These are phyloP conservation scores for Aplochiton taeniatus DNA, from an alignment of 2,797 vertebrate species.

Conservation along the genomic window DNA sequence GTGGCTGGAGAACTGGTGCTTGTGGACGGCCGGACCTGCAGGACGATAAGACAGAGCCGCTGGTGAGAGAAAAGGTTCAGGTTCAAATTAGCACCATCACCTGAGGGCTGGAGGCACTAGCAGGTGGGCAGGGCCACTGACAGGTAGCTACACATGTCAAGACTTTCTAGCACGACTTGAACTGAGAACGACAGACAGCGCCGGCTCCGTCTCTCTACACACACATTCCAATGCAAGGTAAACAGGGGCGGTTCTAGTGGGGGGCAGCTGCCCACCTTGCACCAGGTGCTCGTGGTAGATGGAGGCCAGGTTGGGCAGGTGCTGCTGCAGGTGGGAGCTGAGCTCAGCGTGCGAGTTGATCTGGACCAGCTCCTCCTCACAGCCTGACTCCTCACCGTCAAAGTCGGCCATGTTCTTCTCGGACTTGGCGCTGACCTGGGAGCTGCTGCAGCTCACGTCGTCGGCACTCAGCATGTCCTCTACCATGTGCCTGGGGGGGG, in stretches of 20 bases:
- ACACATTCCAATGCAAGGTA: too few relatives aligned
- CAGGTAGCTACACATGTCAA: too few relatives aligned
- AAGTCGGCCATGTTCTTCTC: conserved; percentile 99
- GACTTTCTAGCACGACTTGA: too few relatives aligned
- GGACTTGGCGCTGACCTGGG: conserved; percentile 98
- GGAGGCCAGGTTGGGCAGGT: conserved; percentile 96
- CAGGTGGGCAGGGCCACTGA: not conserved
- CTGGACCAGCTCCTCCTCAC: conserved; percentile 96
- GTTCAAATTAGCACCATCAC: not conserved
- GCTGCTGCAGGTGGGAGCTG: conserved; percentile 96
- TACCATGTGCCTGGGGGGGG: conserved; percentile 85
- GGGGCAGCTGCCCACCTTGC: conserved; percentile 79
- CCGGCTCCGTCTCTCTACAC: too few relatives aligned
- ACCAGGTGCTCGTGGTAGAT: conserved; percentile 98
- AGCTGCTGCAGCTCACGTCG: conserved; percentile 98
- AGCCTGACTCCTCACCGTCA: conserved; percentile 96
- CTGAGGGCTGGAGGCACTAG: not conserved
- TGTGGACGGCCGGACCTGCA: conserved; percentile 91
- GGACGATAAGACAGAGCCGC: rapidly evolving
- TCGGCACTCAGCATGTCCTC: conserved; percentile 99
- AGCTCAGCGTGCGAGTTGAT: conserved; percentile 98
- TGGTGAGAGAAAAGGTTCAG: not conserved
- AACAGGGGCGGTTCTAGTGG: not conserved
- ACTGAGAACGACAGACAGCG: too few relatives aligned
- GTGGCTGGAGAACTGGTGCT: conserved; percentile 93